These are phyloP conservation scores for Parotocinclus haroldoi DNA, from an alignment of 2,797 vertebrate species.

Conservation along the genomic window DNA sequence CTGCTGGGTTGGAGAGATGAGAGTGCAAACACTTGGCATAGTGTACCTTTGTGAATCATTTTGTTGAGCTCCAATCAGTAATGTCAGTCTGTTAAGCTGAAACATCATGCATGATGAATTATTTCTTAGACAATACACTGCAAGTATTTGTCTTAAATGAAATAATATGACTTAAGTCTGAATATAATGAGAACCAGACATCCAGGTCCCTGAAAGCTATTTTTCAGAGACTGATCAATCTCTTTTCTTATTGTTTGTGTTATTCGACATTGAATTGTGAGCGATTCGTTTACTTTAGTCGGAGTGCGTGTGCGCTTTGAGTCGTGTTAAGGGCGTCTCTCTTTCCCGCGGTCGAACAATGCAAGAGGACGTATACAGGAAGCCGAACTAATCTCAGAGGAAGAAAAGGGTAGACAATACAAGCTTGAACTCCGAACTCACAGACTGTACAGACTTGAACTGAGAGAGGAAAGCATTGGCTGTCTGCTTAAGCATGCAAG, in stretches of 20 bases:
- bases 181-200: no score
- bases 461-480: slow-evolving; percentile 32
- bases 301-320: slow-evolving; percentile 1
- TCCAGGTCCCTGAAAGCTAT: background rate
- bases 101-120: no score
- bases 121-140: no score
- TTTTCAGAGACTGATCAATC: slow-evolving; percentile 7
- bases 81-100: no score
- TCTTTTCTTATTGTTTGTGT: slow-evolving; percentile 19
- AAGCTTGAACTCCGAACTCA: slow-evolving; percentile 41
- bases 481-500: background rate
- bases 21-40: no score
- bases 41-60: no score
- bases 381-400: slow-evolving; percentile 28
- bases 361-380: slow-evolving; percentile 35
- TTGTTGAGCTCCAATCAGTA: no score
- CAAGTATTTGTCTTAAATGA: no score
- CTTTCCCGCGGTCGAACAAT: slow-evolving; percentile 34
- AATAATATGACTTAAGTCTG: no score
- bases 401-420: slow-evolving; percentile 41
- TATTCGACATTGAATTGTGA: slow-evolving; percentile 5
- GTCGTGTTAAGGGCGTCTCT: slow-evolving; percentile 24
- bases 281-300: slow-evolving; percentile 8
- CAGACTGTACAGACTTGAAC: slow-evolving; percentile 19
- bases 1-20: no score